phyloP scores from a whole-genome alignment of 2,888 invertebrate genomes.

The Synergus umbraculus region DNA sequence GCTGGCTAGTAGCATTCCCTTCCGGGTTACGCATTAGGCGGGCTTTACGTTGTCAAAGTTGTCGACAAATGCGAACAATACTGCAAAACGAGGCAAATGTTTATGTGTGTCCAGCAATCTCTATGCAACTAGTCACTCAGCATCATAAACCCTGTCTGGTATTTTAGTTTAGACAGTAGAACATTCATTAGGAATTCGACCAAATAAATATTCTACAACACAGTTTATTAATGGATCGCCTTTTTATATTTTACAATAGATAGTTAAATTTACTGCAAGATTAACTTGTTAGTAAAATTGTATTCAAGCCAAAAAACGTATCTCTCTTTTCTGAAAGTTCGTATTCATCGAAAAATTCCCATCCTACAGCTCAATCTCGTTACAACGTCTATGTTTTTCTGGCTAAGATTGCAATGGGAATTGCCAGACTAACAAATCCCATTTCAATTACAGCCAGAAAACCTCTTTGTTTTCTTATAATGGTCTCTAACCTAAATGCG shows the following conservation, averaged over 20 bases:
- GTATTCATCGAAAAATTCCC: conserved; percentile 28
- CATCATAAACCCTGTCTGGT: conserved; percentile 15
- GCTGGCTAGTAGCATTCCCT: not conserved
- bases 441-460: conserved; percentile 39
- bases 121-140: conserved; percentile 8
- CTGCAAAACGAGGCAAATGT: conserved; percentile 58
- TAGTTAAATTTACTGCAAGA: not conserved
- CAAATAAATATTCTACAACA: no score
- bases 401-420: conserved; percentile 39
- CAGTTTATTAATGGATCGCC: no score
- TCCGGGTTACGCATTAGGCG: not conserved
- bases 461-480: conserved; percentile 34
- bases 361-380: not conserved
- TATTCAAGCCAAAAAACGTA: not conserved
- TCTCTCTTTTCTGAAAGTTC: not conserved
- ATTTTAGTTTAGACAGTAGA: conserved; percentile 20
- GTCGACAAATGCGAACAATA: conserved; percentile 62
- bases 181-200: conserved; percentile 9
- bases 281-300: not conserved
- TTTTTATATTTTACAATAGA: not conserved
- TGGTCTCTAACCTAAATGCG: conserved; percentile 12
- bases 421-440: conserved; percentile 42
- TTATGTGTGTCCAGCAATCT: conserved; percentile 38
- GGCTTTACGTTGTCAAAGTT: conserved; percentile 48
- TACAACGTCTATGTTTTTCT: conserved; percentile 20